Evolutionary conservation across 2,888 invertebrate genomes (phyloP).

Genomic region (Diaprepes abbreviatus): DNA sequence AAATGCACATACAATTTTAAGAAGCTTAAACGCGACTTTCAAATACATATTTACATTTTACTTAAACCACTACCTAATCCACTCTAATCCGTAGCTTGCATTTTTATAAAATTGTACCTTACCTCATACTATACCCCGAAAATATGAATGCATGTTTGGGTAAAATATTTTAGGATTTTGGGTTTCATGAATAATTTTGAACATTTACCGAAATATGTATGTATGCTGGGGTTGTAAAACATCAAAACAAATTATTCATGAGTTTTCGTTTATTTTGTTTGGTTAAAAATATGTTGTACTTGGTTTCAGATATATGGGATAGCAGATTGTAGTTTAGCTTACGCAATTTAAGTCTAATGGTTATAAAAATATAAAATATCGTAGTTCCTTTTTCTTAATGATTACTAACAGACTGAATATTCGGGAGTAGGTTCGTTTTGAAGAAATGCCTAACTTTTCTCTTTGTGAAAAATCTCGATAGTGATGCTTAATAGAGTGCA

Average conservation of each 20-base stretch:
- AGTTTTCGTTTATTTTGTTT: not conserved
- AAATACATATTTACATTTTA: too few species aligned
- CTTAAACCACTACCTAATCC: too few species aligned
- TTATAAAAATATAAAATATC: too few species aligned
- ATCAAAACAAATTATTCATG: conserved; percentile 9
- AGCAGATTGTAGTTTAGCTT: not conserved
- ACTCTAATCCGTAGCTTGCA: not conserved
- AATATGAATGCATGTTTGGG: not conserved
- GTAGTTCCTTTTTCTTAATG: too few species aligned
- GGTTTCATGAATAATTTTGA: conserved; percentile 9
- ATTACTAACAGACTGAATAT: too few species aligned
- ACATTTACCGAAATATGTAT: not conserved
- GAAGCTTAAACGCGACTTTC: too few species aligned
- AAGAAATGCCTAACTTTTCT: too few species aligned
- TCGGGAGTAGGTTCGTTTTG: too few species aligned
- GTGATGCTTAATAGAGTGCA: too few species aligned
- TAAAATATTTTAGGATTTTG: not conserved
- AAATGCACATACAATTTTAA: too few species aligned
- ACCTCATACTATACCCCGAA: not conserved
- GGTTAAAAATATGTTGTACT: not conserved
- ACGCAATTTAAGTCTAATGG: too few species aligned
- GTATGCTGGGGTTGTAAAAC: conserved; percentile 1
- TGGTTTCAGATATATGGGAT: not conserved
- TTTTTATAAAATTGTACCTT: not conserved
- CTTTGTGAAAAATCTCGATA: too few species aligned